Evolutionary conservation across 2,888 invertebrate genomes (phyloP).

Genomic region (Tyria jacobaeae): DNA sequence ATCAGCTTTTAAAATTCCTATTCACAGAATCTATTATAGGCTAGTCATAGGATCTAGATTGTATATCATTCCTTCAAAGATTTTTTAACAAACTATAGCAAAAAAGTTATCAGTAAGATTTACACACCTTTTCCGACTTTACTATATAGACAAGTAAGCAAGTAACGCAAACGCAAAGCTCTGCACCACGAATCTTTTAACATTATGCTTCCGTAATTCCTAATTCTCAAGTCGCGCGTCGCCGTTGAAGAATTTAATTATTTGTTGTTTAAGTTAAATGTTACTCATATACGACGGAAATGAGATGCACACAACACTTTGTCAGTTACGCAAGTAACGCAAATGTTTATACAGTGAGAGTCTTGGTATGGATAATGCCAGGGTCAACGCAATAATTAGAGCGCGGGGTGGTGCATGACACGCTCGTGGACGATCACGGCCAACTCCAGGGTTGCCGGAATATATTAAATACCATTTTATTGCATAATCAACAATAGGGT

Average conservation of each 20-base stretch:
- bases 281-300: constrained; percentile 52
- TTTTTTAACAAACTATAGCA: no score
- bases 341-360: constrained; percentile 45
- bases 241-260: constrained; percentile 45
- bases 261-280: constrained; percentile 30
- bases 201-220: neutral
- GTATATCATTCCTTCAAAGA: no score
- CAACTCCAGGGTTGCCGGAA: constrained; percentile 27
- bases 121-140: no score
- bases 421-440: constrained; percentile 3
- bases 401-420: constrained; percentile 29
- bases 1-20: no score
- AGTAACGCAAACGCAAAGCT: neutral
- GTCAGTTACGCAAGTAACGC: constrained; percentile 48
- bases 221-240: constrained; percentile 37
- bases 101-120: no score
- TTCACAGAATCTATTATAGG: no score
- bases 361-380: constrained; percentile 50
- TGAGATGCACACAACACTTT: constrained; percentile 39
- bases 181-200: neutral
- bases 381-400: constrained; percentile 52
- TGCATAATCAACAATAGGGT: neutral
- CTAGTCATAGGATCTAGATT: no score
- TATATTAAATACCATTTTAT: neutral
- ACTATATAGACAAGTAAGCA: no score